Evolutionary conservation across 2,113 vertebrate genomes (phyloP).

Genomic region (Triplophysa rosa): DNA sequence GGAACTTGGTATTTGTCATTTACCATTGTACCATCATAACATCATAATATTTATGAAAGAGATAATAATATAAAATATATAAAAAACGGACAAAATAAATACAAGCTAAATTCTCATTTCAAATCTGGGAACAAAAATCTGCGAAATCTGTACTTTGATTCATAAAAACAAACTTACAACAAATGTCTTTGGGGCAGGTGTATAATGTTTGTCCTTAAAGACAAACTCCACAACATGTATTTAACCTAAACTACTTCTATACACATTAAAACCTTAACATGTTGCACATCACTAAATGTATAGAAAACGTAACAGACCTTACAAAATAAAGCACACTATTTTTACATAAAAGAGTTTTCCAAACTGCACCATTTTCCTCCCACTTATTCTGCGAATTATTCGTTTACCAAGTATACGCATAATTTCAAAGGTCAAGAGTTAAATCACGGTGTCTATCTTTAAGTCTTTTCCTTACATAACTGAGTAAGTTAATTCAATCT

Average conservation of each 20-base stretch:
- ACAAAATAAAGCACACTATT: not conserved
- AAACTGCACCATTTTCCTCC: constrained; percentile 12
- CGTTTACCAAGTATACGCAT: constrained; percentile 2
- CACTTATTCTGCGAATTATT: not conserved
- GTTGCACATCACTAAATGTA: not conserved
- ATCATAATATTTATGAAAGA: not conserved
- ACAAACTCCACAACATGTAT: too few species aligned
- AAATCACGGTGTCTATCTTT: constrained; percentile 35
- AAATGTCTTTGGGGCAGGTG: too few species aligned
- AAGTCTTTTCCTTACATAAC: constrained; percentile 26
- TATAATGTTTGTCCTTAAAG: too few species aligned
- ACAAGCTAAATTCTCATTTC: too few species aligned
- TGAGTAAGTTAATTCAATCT: constrained; percentile 35
- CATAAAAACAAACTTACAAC: too few species aligned
- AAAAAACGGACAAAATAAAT: not conserved
- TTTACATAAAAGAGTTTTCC: not conserved
- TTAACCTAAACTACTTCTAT: too few species aligned
- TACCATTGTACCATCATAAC: too few species aligned
- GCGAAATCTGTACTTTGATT: too few species aligned
- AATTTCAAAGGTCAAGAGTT: constrained; percentile 36
- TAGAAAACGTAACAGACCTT: not conserved
- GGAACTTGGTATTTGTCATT: not conserved
- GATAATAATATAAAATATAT: not conserved
- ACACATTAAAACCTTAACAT: not conserved
- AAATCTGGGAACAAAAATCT: too few species aligned